Base-by-base conservation (phyloP, 2,888 invertebrate genomes). In the Clusia tigrina region DNA sequence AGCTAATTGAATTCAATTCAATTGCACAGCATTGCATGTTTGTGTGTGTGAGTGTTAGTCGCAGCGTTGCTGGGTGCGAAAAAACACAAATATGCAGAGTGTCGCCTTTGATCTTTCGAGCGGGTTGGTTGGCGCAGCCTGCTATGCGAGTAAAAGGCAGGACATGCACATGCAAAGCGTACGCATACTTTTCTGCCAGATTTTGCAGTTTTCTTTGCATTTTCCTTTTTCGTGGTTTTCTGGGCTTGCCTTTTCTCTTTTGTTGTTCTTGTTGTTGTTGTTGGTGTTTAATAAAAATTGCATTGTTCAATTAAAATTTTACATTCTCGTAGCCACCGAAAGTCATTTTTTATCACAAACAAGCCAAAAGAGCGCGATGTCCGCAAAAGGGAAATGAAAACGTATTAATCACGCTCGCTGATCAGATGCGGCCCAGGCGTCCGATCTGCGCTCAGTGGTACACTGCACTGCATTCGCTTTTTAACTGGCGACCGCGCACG, bases 241-340 rank as follows among this genome's bases (percentile, higher is more conserved):
- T n/a, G n/a, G n/a, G n/a, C n/a, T n/a, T n/a, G n/a, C n/a, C n/a
- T n/a, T n/a, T n/a, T n/a, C 32, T 9, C 6, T 12, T 6, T 48
- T 22, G 48, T 48, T 48, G 20, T 48, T 18, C 15, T 20, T 48
- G 48, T 3, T 20, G 22, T 20, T 42, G n/a, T n/a, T 42, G 9
- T 42, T 42, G 3, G 3, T 42, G n/a, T 32, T 32, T 32, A 32
- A 32, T 9, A 32, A 17, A 15, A 6, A 42, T 42, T 42, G 48
- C 48, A 18, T 48, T 48, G 48, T 48, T 48, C 22, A 48, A 48
- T 48, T 48, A 48, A 48, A 48, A 48, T 48, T 48, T 5, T 20
- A 22, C 18, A 48, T 48, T 6, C 42, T 17, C n/a, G 18, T 48
- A 20, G 2, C 48, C 20, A n/a, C 42, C 48, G 22, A 5, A 42